Conservation (phyloP, 30 jellyfish, hydroid and myxozoan species). For the Hydra vulgaris region DNA sequence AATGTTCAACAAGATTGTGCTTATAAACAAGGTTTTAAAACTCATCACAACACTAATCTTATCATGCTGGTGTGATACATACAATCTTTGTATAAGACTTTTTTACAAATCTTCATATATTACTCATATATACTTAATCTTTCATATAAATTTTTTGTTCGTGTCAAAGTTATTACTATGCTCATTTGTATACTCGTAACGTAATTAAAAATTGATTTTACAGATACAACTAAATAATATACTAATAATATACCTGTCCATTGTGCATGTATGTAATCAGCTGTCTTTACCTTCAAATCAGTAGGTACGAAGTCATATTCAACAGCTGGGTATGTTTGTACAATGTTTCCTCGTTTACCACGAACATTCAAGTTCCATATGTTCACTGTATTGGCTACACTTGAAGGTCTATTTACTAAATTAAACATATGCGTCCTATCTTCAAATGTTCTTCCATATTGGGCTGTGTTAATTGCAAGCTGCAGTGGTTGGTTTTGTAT, state of each 20-base stretch:
- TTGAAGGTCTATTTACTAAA: constrained; percentile 38
- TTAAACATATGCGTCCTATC: constrained; percentile 81
- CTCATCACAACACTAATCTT: no score
- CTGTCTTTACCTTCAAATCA: constrained; percentile 37
- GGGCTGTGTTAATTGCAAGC: constrained; percentile 95
- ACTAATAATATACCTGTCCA: constrained; percentile 20
- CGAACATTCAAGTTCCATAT: constrained; percentile 72
- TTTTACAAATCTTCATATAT: no score
- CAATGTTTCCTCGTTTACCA: constrained; percentile 95
- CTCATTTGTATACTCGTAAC: no score
- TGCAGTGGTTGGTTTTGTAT: constrained; percentile 56
- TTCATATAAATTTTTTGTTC: no score
- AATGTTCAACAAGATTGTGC: no score
- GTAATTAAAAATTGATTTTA: no score
- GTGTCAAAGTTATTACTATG: no score
- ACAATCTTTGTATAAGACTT: no score
- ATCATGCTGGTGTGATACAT: no score
- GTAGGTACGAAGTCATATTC: constrained; percentile 93
- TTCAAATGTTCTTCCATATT: constrained; percentile 91
- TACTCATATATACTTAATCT: no score
- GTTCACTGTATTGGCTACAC: background rate
- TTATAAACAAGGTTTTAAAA: no score
- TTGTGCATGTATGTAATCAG: constrained; percentile 66
- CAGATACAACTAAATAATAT: no score
- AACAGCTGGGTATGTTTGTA: constrained; percentile 90